Evolutionary conservation across 2,113 vertebrate genomes (phyloP).

Genomic region (Melanostigma gelatinosum): DNA sequence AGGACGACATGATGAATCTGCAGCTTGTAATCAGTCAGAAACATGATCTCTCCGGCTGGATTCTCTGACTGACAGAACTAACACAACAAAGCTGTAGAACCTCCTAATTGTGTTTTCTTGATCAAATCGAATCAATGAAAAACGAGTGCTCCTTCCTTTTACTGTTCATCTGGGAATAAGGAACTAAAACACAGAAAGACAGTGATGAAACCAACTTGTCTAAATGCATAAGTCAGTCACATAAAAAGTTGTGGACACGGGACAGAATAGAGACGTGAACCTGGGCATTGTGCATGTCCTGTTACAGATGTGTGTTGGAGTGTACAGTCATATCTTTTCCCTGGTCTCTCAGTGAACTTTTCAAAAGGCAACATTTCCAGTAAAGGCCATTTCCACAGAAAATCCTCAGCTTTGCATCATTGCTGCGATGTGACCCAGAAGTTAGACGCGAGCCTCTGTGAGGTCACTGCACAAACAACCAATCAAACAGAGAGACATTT

Average conservation of each 20-base stretch:
- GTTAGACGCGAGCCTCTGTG: not conserved
- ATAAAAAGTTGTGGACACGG: not conserved
- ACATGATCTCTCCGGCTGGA: too few relatives aligned
- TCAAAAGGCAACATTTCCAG: slow-evolving; percentile 3
- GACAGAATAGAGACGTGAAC: not conserved
- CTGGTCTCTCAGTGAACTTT: not conserved
- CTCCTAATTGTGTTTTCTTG: not conserved
- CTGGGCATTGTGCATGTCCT: not conserved
- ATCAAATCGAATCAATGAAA: not conserved
- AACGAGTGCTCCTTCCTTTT: not conserved
- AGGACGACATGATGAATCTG: not conserved
- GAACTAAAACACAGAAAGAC: slow-evolving; percentile 10
- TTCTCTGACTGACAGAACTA: too few relatives aligned
- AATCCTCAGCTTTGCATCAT: not conserved
- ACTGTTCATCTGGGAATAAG: not conserved
- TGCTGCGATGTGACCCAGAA: not conserved
- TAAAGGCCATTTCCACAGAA: too few relatives aligned
- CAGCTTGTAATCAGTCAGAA: not conserved
- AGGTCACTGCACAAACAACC: not conserved
- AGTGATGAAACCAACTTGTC: not conserved
- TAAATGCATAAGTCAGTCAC: not conserved
- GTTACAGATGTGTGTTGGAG: too few relatives aligned
- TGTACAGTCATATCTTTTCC: not conserved
- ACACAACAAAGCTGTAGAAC: not conserved
- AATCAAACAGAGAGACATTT: not conserved